phyloP scores from a whole-genome alignment of 2,113 vertebrate genomes.

The Corvus hawaiiensis region DNA sequence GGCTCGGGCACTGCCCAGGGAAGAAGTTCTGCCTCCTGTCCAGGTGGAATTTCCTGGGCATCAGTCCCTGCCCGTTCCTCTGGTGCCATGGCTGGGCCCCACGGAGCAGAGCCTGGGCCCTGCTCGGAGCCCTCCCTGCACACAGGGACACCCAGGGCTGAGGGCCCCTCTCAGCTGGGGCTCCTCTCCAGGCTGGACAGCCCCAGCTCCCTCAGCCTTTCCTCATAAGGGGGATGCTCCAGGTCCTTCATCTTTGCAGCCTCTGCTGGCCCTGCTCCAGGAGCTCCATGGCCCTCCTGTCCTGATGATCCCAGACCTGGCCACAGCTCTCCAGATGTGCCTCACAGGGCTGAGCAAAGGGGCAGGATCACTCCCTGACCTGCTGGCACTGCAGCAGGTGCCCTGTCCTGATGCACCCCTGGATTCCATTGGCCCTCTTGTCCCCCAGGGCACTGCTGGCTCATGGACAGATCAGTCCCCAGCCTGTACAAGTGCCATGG shows the following conservation, averaged over 20 bases:
- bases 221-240: not conserved
- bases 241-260: not conserved
- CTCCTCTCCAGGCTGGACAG: not conserved
- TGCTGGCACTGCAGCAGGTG: not conserved
- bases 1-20: fast-evolving
- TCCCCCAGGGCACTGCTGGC: not conserved
- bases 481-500: not conserved
- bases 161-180: not conserved
- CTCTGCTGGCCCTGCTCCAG: fast-evolving
- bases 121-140: not conserved
- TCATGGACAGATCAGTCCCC: not conserved
- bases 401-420: not conserved
- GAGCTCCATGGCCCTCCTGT: not conserved
- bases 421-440: not conserved
- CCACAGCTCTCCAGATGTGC: not conserved
- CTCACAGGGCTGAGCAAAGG: not conserved
- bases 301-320: not conserved
- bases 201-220: not conserved
- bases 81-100: not conserved
- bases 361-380: not conserved
- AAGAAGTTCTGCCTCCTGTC: not conserved
- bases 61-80: not conserved
- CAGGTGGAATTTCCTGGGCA: not conserved
- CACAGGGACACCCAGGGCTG: not conserved
- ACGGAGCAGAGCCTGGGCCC: not conserved